Evolutionary conservation across 2,113 vertebrate species (phyloP).

Genomic region (Neomonachus schauinslandi): DNA sequence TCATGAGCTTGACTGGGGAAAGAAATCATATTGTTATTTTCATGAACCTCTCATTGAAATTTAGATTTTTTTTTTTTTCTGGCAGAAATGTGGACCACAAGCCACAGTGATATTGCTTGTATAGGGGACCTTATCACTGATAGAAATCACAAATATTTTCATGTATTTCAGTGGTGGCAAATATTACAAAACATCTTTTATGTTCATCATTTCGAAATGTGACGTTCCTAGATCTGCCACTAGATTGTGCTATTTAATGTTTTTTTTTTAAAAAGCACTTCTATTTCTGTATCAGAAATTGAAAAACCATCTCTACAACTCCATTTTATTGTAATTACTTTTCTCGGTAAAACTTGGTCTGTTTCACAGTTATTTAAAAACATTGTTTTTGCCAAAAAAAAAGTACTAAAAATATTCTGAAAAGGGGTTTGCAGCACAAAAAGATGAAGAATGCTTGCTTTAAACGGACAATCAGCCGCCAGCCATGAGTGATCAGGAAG

Average conservation of each 20-base stretch:
- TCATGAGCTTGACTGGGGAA: not conserved
- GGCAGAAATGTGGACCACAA: not conserved
- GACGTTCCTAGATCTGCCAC: not conserved
- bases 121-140: not conserved
- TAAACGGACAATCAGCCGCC: not conserved
- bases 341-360: not conserved
- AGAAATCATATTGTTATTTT: not conserved
- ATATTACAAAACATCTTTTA: not conserved
- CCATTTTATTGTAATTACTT: not conserved
- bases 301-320: not conserved
- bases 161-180: not conserved
- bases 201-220: not conserved
- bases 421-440: not conserved
- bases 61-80: not conserved
- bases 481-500: not conserved
- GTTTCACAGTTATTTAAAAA: not conserved
- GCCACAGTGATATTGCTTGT: not conserved
- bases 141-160: not conserved
- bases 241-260: not conserved
- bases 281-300: not conserved
- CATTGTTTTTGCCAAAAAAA: not conserved
- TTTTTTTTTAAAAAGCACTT: not conserved
- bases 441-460: not conserved
- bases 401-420: not conserved
- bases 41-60: not conserved